These are phyloP conservation scores for Leptogaster cylindrica DNA, from an alignment of 2,888 invertebrate genomes.

Conservation along the genomic window DNA sequence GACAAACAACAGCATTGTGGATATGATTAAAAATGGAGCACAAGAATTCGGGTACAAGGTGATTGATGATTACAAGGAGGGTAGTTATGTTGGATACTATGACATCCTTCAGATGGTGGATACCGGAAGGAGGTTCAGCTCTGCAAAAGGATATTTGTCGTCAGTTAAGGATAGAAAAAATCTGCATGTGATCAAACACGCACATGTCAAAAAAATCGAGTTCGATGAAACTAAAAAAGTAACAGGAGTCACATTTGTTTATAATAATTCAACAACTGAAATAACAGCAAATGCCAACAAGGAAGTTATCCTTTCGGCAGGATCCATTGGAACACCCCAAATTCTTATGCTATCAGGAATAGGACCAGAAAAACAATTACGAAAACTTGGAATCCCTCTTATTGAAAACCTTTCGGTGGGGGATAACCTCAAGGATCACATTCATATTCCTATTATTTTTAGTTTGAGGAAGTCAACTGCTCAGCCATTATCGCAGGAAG, in stretches of 20 bases:
- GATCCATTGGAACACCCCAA: constrained; percentile 59
- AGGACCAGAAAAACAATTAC: constrained; percentile 50
- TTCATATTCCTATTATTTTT: constrained; percentile 62
- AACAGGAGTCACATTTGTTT: constrained; percentile 59
- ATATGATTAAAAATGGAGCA: constrained; percentile 64
- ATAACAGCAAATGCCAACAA: constrained; percentile 47
- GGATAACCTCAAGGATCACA: constrained; percentile 78
- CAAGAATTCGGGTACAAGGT: constrained; percentile 67
- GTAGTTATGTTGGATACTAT: constrained; percentile 65
- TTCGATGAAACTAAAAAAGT: constrained; percentile 63
- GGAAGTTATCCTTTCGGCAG: constrained; percentile 52
- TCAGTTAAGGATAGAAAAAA: constrained; percentile 60
- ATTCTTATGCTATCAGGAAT: constrained; percentile 53
- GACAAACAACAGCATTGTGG: constrained; percentile 48
- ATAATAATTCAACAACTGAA: constrained; percentile 55
- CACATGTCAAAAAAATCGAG: constrained; percentile 63
- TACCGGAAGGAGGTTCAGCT: constrained; percentile 65
- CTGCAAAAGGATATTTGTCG: constrained; percentile 67
- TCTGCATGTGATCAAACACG: constrained; percentile 63
- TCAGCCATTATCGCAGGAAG: constrained; percentile 21
- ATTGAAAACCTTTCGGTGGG: constrained; percentile 64
- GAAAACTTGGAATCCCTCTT: constrained; percentile 48
- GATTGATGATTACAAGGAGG: constrained; percentile 58
- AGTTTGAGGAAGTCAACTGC: constrained; percentile 55
- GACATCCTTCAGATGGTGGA: constrained; percentile 65